Percentiles rank a stretch among this genome's conserved stretches.
These are phyloP conservation scores for Octodon degus DNA, from an alignment of 2,113 vertebrate genomes.

Conservation along the genomic window DNA sequence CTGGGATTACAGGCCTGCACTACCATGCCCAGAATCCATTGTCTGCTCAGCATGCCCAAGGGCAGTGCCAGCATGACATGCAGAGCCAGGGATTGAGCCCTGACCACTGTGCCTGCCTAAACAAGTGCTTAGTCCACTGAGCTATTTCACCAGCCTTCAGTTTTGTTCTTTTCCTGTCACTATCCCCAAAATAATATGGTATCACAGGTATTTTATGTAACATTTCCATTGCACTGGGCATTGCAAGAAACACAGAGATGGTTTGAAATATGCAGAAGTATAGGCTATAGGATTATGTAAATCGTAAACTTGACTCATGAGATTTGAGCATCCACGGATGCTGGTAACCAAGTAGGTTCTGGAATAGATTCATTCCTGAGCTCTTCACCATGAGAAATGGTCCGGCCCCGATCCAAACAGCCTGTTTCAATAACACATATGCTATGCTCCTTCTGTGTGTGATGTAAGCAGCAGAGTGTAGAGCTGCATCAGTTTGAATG, in stretches of 20 bases:
- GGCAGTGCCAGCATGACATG: no score
- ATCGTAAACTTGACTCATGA: neutral
- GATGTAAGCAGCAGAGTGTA: no score
- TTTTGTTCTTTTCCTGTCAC: neutral
- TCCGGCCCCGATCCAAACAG: neutral
- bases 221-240: neutral
- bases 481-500: neutral
- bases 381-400: neutral
- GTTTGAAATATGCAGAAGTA: neutral
- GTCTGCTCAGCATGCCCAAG: no score
- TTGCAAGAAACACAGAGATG: neutral
- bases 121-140: no score
- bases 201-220: neutral
- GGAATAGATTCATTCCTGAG: neutral
- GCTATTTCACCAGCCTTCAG: no score
- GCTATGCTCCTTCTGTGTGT: neutral
- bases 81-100: no score
- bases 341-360: neutral
- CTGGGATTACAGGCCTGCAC: no score
- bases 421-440: neutral
- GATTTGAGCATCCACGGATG: neutral
- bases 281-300: no score
- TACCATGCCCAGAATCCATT: no score
- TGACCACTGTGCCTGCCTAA: no score
- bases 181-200: accelerated